Percentiles rank a stretch among this genome's conserved stretches.
Evolutionary conservation across 1,140 invertebrate genomes (phyloP).

Genomic region (Chironomus striatipennis): DNA sequence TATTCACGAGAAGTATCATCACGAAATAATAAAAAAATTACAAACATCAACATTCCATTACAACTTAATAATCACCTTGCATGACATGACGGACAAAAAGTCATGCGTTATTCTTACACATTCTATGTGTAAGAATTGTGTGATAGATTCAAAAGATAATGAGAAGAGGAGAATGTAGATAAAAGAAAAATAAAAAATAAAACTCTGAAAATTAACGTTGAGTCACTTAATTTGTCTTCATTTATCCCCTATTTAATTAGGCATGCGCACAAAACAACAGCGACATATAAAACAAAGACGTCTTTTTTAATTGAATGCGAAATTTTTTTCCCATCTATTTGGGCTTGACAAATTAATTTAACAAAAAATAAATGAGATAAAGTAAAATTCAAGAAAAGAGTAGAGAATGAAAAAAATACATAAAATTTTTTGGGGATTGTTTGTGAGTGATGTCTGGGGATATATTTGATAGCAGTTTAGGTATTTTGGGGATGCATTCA

Average conservation of each 20-base stretch:
- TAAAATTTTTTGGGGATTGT: too few species aligned
- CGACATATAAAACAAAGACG: background rate
- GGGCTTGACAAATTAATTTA: too few species aligned
- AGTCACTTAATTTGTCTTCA: constrained; percentile 21
- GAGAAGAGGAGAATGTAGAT: background rate
- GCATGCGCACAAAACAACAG: constrained; percentile 1
- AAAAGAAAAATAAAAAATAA: too few species aligned
- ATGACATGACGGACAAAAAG: background rate
- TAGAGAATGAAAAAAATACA: background rate
- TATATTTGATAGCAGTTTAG: too few species aligned
- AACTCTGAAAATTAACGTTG: background rate
- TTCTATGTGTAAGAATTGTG: background rate
- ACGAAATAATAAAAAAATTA: background rate
- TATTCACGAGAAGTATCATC: too few species aligned
- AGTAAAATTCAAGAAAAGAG: background rate
- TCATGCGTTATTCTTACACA: background rate
- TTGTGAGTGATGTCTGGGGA: too few species aligned
- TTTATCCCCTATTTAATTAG: constrained; percentile 16
- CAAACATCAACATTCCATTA: background rate
- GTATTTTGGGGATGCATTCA: too few species aligned
- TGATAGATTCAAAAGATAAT: background rate
- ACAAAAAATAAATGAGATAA: background rate
- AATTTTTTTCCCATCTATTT: too few species aligned
- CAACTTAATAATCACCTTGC: background rate
- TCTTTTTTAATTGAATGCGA: too few species aligned